Percentiles rank a stretch among this genome's conserved stretches.
Conservation (phyloP, 2,797 vertebrate genomes). For the Parotocinclus haroldoi region DNA sequence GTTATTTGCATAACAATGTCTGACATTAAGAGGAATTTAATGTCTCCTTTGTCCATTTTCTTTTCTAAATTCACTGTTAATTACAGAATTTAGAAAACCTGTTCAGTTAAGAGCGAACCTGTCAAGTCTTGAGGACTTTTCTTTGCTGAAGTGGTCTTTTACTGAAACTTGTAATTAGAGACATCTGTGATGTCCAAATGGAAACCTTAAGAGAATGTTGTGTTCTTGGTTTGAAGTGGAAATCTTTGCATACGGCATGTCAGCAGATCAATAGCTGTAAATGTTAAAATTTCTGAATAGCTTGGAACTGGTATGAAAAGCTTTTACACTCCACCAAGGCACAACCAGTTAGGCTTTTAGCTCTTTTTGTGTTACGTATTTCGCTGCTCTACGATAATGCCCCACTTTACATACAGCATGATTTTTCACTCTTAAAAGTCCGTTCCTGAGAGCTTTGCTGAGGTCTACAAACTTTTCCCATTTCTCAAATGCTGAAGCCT, state of each 20-base stretch:
- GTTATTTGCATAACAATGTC: conserved; percentile 18
- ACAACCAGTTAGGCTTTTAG: neutral
- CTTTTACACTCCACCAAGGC: neutral
- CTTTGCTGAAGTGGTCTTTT: conserved; percentile 1
- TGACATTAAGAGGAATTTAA: conserved; percentile 8
- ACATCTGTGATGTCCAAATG: conserved; percentile 9
- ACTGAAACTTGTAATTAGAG: conserved; percentile 20
- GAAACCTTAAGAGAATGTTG: conserved; percentile 2
- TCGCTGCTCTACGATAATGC: neutral
- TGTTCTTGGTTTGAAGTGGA: neutral
- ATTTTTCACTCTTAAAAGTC: neutral
- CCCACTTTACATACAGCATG: neutral
- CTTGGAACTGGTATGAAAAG: neutral
- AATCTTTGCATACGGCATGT: neutral
- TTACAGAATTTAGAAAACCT: neutral
- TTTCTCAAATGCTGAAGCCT: neutral
- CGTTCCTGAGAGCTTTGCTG: conserved; percentile 8
- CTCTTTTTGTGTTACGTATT: neutral
- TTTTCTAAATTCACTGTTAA: neutral
- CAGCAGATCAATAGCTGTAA: neutral
- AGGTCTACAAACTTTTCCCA: neutral
- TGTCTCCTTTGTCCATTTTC: neutral
- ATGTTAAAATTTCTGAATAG: neutral
- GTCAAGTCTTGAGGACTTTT: conserved; percentile 8
- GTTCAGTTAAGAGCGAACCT: conserved; percentile 9